Conservation (phyloP, 2,888 invertebrate species). For the Synergus umbraculus region DNA sequence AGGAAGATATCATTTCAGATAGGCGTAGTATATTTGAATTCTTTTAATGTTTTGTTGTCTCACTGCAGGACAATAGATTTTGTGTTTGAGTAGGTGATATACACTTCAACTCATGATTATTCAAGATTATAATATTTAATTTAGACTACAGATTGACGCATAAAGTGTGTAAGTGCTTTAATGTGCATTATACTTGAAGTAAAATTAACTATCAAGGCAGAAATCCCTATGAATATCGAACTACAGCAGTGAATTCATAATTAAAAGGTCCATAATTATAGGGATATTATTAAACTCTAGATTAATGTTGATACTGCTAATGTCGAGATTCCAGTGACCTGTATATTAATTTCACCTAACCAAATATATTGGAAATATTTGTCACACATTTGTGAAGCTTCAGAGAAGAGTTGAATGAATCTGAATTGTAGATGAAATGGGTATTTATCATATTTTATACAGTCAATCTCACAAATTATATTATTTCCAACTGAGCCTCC, state of each 20-base stretch:
- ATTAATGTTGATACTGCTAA: constrained; percentile 10
- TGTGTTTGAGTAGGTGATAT: not conserved
- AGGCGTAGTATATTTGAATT: not conserved
- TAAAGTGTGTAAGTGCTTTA: not conserved
- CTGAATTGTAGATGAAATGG: not conserved
- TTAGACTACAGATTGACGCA: not conserved
- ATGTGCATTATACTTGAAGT: not conserved
- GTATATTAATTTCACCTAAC: constrained; percentile 14
- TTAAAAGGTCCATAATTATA: not conserved
- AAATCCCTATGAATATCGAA: not conserved
- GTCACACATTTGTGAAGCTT: not conserved
- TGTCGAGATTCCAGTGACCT: not conserved
- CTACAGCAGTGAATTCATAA: constrained; percentile 3
- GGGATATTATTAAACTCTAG: not conserved
- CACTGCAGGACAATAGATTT: not conserved
- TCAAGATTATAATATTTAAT: not conserved
- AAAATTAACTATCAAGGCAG: not conserved
- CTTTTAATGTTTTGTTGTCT: not conserved
- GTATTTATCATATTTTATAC: not conserved
- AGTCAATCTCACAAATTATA: not conserved
- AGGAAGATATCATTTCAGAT: not conserved
- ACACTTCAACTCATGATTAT: not conserved
- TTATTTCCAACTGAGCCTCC: not conserved
- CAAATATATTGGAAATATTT: not conserved
- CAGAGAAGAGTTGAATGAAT: not conserved